These are phyloP conservation scores for Gonocerus acuteangulatus DNA, from an alignment of 2,888 invertebrate species.

Conservation along the genomic window DNA sequence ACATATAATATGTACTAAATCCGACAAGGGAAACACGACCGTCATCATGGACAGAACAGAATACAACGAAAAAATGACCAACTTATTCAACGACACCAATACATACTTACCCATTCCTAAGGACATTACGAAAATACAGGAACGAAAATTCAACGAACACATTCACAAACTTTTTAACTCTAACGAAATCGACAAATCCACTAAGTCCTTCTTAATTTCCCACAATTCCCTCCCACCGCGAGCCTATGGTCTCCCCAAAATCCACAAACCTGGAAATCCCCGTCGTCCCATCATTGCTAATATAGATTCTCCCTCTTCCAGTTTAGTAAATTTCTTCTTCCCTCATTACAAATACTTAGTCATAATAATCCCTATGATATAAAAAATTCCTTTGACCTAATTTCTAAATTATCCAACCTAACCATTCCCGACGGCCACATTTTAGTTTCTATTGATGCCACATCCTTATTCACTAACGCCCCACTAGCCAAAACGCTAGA, in stretches of 20 bases:
- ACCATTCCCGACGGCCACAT: neutral
- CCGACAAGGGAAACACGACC: too few species aligned
- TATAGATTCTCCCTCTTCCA: neutral
- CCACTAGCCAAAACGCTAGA: neutral
- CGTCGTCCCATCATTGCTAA: conserved; percentile 3
- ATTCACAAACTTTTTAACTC: too few species aligned
- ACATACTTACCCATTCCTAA: too few species aligned
- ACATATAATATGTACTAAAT: too few species aligned
- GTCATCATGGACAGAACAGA: too few species aligned
- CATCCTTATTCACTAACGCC: neutral
- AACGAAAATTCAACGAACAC: too few species aligned
- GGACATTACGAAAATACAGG: too few species aligned
- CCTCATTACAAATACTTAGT: neutral
- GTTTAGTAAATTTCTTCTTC: neutral
- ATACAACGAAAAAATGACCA: too few species aligned
- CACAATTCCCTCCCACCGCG: neutral
- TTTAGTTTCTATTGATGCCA: neutral
- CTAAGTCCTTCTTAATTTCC: too few species aligned
- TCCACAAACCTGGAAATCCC: conserved; percentile 26
- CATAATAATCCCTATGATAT: neutral
- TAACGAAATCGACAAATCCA: too few species aligned
- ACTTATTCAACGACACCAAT: too few species aligned
- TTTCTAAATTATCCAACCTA: neutral
- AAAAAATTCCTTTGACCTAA: neutral
- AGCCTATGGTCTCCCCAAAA: neutral